Percentiles rank a stretch among this genome's conserved stretches.
These are phyloP conservation scores for Pseudocheirus occidentalis DNA, from an alignment of 2,797 vertebrate species.

Conservation along the genomic window DNA sequence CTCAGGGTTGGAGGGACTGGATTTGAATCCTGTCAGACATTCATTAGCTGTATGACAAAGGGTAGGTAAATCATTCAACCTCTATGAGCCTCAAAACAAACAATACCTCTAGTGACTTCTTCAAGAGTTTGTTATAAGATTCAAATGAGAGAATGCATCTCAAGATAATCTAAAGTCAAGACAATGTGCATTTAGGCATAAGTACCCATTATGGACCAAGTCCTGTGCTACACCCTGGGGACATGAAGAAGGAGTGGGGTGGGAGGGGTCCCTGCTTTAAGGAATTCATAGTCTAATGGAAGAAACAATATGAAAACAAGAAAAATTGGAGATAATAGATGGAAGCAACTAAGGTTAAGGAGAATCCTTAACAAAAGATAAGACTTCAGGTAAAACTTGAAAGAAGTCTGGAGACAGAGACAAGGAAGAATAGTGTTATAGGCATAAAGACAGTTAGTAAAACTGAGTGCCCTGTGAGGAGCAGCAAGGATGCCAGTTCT, in stretches of 20 bases:
- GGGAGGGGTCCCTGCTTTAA: neutral
- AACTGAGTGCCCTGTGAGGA: neutral
- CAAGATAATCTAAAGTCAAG: constrained; percentile 49
- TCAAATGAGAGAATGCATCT: constrained; percentile 33
- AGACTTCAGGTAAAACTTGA: too few species aligned
- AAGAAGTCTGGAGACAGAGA: neutral
- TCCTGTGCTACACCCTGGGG: neutral
- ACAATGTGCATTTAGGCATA: neutral
- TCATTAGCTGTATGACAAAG: neutral
- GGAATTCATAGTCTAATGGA: neutral
- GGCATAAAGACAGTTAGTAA: neutral
- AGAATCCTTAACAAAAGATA: too few species aligned
- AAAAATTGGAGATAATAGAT: neutral
- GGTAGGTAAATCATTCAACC: neutral
- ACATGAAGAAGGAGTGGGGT: neutral
- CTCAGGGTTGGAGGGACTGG: neutral
- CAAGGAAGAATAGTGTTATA: neutral
- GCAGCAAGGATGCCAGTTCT: neutral
- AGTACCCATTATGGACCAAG: neutral
- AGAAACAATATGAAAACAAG: neutral
- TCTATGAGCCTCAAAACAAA: constrained; percentile 19
- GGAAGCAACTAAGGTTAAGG: neutral
- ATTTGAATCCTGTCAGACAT: neutral
- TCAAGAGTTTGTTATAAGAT: constrained; percentile 32
- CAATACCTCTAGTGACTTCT: constrained; percentile 9